Conservation (phyloP, 2,888 invertebrate species). For the Cerastis rubricosa region DNA sequence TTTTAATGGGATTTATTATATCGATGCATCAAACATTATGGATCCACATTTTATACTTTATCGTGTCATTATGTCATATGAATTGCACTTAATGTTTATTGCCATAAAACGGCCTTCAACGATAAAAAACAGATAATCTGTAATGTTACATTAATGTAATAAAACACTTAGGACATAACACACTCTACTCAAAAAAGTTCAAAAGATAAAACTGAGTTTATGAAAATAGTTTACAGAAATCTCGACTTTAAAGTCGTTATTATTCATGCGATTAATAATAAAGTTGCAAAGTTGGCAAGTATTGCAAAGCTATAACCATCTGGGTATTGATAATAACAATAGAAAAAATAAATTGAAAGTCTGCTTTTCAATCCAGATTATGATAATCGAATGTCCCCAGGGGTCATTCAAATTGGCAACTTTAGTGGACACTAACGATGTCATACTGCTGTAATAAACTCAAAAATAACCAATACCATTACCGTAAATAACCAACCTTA, state of each 20-base stretch:
- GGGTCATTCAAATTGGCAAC: constrained; percentile 2
- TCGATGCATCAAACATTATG: constrained; percentile 39
- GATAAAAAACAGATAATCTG: constrained; percentile 29
- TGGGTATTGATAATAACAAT: neutral
- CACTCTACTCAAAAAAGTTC: neutral
- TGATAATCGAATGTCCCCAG: constrained; percentile 5
- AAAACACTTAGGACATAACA: constrained; percentile 15
- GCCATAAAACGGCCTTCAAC: constrained; percentile 1
- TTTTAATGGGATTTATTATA: constrained; percentile 24
- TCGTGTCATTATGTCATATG: constrained; percentile 37
- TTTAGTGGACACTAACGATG: constrained; percentile 27
- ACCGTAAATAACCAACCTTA: constrained; percentile 7
- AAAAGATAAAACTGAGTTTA: neutral
- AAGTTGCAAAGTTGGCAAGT: constrained; percentile 7
- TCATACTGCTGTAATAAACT: constrained; percentile 23
- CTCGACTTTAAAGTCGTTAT: neutral
- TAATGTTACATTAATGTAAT: constrained; percentile 27
- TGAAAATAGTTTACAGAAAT: neutral
- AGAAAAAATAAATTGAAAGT: constrained; percentile 9
- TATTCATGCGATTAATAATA: constrained; percentile 28
- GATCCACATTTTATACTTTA: constrained; percentile 33
- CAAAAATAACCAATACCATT: constrained; percentile 8
- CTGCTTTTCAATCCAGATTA: constrained; percentile 11
- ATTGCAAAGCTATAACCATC: constrained; percentile 5
- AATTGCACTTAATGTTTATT: constrained; percentile 34